These are phyloP conservation scores for Parochlus steinenii DNA, from an alignment of 2,888 invertebrate genomes.

Conservation along the genomic window DNA sequence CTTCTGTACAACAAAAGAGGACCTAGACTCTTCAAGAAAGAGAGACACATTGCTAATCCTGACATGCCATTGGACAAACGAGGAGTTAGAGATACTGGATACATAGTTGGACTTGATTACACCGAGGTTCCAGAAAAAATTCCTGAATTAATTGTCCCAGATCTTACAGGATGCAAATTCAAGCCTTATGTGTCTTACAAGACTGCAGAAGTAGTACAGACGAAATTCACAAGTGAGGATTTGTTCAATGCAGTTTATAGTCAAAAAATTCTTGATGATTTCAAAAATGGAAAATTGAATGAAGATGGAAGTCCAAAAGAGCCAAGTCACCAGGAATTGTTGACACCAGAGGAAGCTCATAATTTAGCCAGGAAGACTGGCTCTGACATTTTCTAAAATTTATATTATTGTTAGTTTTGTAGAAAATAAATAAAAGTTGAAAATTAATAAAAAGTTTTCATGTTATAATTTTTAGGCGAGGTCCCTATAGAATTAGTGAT, in stretches of 20 bases:
- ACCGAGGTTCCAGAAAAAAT: slow-evolving; percentile 67
- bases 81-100: slow-evolving; percentile 52
- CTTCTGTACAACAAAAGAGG: slow-evolving; percentile 60
- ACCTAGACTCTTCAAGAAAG: slow-evolving; percentile 41
- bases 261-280: slow-evolving; percentile 60
- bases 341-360: slow-evolving; percentile 56
- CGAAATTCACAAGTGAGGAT: slow-evolving; percentile 68
- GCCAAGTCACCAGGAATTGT: slow-evolving; percentile 53
- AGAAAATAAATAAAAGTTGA: no score
- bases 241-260: slow-evolving; percentile 69
- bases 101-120: slow-evolving; percentile 36
- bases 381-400: slow-evolving; percentile 52
- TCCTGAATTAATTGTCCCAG: slow-evolving; percentile 84
- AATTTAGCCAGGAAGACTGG: slow-evolving; percentile 55
- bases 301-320: slow-evolving; percentile 48
- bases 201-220: slow-evolving; percentile 53
- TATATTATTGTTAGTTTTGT: slow-evolving; percentile 10
- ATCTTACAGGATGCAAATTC: slow-evolving; percentile 63
- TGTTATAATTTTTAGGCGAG: no score
- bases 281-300: slow-evolving; percentile 49
- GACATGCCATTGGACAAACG: slow-evolving; percentile 50
- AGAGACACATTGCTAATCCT: slow-evolving; percentile 28
- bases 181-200: slow-evolving; percentile 92
- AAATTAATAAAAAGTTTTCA: no score
- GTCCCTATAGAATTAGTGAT: no score